A percentile compares a stretch with the other conserved stretches of the same genome.
These are phyloP conservation scores for Tricholaema leucomelas DNA, from an alignment of 2,113 vertebrate species.

Conservation along the genomic window DNA sequence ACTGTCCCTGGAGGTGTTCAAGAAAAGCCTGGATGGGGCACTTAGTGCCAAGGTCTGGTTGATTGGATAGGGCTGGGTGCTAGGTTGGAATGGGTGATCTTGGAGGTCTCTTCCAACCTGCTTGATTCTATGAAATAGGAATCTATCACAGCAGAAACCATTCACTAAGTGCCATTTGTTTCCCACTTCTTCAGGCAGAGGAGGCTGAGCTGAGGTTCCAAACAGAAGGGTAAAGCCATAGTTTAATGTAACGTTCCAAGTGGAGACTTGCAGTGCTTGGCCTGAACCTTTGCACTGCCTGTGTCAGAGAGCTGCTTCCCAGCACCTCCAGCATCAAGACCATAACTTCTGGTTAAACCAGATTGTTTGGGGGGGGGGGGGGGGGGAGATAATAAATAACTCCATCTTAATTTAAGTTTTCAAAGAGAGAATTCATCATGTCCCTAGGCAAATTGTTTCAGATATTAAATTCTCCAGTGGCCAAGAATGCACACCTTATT, in stretches of 20 bases:
- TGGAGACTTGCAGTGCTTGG: slow-evolving; percentile 6
- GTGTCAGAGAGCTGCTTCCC: slow-evolving; percentile 1
- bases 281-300: background rate
- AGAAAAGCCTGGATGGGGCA: no score
- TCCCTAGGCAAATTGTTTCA: slow-evolving; percentile 64
- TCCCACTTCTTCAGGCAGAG: background rate
- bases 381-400: slow-evolving; percentile 15
- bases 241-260: background rate
- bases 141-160: background rate
- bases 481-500: slow-evolving; percentile 66
- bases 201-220: background rate
- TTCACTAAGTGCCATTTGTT: background rate
- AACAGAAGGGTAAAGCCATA: background rate
- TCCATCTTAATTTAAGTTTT: slow-evolving; percentile 52
- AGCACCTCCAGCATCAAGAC: slow-evolving; percentile 24
- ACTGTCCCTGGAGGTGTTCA: no score
- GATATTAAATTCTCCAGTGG: slow-evolving; percentile 62
- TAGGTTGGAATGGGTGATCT: no score
- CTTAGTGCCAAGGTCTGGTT: no score
- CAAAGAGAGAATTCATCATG: slow-evolving; percentile 49
- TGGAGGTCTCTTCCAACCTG: no score
- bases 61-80: no score
- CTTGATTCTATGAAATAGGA: no score
- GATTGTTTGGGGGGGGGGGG: slow-evolving; percentile 21
- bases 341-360: slow-evolving; percentile 62